phyloP scores from a whole-genome alignment of 1,140 invertebrate species.

The Drosophila sp. region DNA sequence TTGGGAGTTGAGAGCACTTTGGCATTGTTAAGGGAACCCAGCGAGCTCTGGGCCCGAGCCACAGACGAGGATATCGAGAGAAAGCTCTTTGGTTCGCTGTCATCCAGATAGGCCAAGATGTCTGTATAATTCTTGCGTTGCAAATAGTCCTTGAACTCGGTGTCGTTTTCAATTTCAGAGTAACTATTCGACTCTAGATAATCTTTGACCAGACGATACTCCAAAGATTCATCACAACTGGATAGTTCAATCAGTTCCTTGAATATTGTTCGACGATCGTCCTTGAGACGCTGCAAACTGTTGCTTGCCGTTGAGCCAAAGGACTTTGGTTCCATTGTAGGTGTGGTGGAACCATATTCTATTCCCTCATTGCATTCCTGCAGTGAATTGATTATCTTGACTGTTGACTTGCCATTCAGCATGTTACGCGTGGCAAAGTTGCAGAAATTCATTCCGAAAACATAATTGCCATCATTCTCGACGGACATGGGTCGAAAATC shows the following conservation, averaged over 20 bases:
- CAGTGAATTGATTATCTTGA: conserved; percentile 61
- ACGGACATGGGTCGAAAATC: conserved; percentile 48
- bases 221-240: conserved; percentile 70
- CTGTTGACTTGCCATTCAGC: conserved; percentile 68
- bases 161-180: conserved; percentile 74
- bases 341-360: conserved; percentile 3
- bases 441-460: conserved; percentile 68
- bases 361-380: conserved; percentile 47
- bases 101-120: conserved; percentile 67
- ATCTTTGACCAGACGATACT: conserved; percentile 70
- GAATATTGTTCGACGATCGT: conserved; percentile 69
- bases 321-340: neutral
- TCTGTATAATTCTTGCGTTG: conserved; percentile 74
- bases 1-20: conserved; percentile 63
- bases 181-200: conserved; percentile 75
- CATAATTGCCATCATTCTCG: conserved; percentile 46
- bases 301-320: conserved; percentile 14
- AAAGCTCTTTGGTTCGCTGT: conserved; percentile 55
- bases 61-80: conserved; percentile 62
- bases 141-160: conserved; percentile 71
- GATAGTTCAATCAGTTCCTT: conserved; percentile 72
- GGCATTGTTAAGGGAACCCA: conserved; percentile 58
- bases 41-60: conserved; percentile 60
- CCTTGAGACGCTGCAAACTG: conserved; percentile 62
- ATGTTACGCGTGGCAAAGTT: conserved; percentile 65